Conservation (phyloP, 2,888 invertebrate species). For the Margaritifera margaritifera region DNA sequence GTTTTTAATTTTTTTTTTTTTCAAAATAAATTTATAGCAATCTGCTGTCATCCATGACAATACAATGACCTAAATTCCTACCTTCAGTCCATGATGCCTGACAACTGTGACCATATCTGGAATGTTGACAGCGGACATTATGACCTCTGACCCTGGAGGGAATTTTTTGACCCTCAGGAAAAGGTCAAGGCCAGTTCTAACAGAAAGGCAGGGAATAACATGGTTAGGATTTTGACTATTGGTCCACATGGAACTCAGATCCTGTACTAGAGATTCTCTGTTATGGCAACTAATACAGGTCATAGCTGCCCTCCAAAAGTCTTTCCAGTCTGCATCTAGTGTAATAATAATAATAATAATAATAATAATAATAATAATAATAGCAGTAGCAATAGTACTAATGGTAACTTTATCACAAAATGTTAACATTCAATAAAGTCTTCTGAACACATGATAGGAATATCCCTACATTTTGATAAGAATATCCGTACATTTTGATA, state of each 20-base stretch:
- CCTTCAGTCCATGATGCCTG: slow-evolving; percentile 64
- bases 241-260: slow-evolving; percentile 52
- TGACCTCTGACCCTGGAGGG: slow-evolving; percentile 71
- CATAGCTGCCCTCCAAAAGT: slow-evolving; percentile 39
- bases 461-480: too few species aligned
- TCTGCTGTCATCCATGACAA: too few species aligned
- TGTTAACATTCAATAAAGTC: neutral
- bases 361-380: neutral
- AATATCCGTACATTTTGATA: too few species aligned
- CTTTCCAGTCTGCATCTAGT: slow-evolving; percentile 51
- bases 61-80: slow-evolving; percentile 3
- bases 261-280: slow-evolving; percentile 30
- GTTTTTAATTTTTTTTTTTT: too few species aligned
- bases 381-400: too few species aligned
- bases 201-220: slow-evolving; percentile 64
- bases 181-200: slow-evolving; percentile 66
- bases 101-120: slow-evolving; percentile 69
- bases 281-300: slow-evolving; percentile 41
- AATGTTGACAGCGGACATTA: slow-evolving; percentile 73
- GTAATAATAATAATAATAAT: neutral
- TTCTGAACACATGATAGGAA: too few species aligned
- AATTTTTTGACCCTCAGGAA: slow-evolving; percentile 64
- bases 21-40: too few species aligned
- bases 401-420: too few species aligned
- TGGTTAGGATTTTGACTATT: slow-evolving; percentile 47